A percentile compares a stretch with the other conserved stretches of the same genome.
These are phyloP conservation scores for Poliocrania exsul DNA, from an alignment of 2,797 vertebrate genomes.

Conservation along the genomic window DNA sequence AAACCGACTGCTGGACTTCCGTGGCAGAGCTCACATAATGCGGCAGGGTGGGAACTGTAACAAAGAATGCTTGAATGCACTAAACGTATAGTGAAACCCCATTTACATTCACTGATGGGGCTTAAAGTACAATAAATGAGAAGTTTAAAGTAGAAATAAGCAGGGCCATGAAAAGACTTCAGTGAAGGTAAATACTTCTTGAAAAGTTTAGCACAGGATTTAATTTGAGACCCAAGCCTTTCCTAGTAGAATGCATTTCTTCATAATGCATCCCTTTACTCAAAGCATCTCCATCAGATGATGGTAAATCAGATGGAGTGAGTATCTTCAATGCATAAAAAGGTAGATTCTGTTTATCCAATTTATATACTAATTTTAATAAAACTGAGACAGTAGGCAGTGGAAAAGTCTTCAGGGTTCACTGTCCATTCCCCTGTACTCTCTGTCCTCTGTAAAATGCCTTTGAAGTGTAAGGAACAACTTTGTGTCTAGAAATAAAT, in stretches of 20 bases:
- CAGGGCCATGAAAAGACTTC: constrained; percentile 73
- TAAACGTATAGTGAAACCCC: constrained; percentile 78
- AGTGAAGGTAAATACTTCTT: constrained; percentile 70
- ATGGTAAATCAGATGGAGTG: constrained; percentile 50
- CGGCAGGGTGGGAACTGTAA: constrained; percentile 74
- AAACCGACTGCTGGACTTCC: constrained; percentile 82
- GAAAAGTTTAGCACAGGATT: constrained; percentile 70
- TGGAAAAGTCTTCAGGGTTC: background rate
- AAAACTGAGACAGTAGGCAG: background rate
- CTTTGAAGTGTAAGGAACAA: background rate
- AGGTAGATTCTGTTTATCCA: background rate
- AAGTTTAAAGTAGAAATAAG: constrained; percentile 79
- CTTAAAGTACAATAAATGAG: constrained; percentile 76
- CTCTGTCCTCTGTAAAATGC: background rate
- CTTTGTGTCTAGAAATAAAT: background rate
- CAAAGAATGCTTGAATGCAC: constrained; percentile 82
- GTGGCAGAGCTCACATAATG: constrained; percentile 78
- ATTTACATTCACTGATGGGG: constrained; percentile 79
- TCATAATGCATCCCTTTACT: constrained; percentile 25
- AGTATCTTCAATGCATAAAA: background rate
- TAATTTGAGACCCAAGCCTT: constrained; percentile 62
- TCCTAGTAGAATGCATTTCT: constrained; percentile 51
- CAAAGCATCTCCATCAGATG: background rate
- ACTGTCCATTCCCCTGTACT: background rate
- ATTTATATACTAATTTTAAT: constrained; percentile 25